Evolutionary conservation across 2,888 invertebrate species (phyloP).

Genomic region (Microctonus brassicae): DNA sequence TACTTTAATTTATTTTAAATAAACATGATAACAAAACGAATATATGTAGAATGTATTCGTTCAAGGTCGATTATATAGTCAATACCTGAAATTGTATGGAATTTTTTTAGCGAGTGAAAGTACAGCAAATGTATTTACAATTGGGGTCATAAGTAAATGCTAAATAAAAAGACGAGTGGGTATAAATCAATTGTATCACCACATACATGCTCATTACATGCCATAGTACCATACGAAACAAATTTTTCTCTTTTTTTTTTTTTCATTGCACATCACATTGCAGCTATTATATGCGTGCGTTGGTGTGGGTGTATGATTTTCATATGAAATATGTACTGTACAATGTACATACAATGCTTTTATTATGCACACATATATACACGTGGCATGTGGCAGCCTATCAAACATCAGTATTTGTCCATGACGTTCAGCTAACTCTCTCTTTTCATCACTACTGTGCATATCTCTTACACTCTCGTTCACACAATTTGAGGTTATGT

Average conservation of each 20-base stretch:
- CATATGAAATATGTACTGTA: no score
- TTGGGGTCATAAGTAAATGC: background rate
- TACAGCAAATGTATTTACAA: background rate
- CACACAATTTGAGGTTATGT: slow-evolving; percentile 28
- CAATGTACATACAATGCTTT: background rate
- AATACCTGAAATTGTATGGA: background rate
- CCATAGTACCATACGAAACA: background rate
- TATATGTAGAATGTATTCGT: background rate
- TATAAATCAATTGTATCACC: background rate
- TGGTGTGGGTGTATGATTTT: no score
- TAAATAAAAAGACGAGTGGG: background rate
- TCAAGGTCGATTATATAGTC: slow-evolving; percentile 1
- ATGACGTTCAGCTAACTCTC: background rate
- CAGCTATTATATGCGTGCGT: no score
- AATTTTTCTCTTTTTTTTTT: background rate
- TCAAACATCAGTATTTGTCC: background rate
- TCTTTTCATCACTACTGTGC: background rate
- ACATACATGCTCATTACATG: background rate
- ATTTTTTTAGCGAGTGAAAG: slow-evolving; percentile 16
- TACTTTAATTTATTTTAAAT: no score
- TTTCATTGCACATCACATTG: background rate
- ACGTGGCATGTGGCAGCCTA: background rate
- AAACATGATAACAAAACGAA: background rate
- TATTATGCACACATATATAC: background rate
- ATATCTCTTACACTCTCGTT: background rate